These are phyloP conservation scores for Paramormyrops kingsleyae DNA, from an alignment of 2,113 vertebrate species.

Conservation along the genomic window DNA sequence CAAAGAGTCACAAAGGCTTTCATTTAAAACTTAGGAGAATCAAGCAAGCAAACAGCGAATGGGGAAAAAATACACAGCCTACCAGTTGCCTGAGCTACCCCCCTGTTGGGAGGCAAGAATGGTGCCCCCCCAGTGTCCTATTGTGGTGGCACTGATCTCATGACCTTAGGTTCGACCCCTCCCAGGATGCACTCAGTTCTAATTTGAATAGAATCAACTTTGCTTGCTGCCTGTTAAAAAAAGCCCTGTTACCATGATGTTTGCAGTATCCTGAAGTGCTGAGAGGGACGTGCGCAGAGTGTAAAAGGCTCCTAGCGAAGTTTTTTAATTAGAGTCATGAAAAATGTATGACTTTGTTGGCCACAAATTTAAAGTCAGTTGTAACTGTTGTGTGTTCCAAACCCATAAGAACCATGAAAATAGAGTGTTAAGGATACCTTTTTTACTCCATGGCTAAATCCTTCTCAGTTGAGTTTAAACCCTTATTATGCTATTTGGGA, in stretches of 20 bases:
- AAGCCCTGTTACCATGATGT: neutral
- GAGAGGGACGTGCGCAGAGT: neutral
- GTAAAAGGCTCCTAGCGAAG: neutral
- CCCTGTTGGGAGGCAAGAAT: neutral
- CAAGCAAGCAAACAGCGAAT: neutral
- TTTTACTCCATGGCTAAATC: neutral
- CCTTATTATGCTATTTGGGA: neutral
- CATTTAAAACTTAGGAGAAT: neutral
- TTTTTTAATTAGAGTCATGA: neutral
- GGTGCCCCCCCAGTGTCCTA: neutral
- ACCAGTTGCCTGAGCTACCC: neutral
- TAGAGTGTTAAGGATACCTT: neutral
- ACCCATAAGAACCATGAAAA: neutral
- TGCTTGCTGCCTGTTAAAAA: neutral
- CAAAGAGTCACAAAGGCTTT: neutral
- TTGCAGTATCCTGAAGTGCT: neutral
- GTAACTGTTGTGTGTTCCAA: neutral
- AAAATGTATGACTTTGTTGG: neutral
- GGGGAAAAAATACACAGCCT: neutral
- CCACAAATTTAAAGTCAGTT: neutral
- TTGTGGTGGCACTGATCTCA: neutral
- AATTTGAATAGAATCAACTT: neutral
- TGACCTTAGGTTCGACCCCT: conserved; percentile 13
- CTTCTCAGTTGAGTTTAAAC: neutral
- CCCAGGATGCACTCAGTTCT: neutral